phyloP scores from a whole-genome alignment of 2,797 vertebrate species.

The Acanthiza pusilla region DNA sequence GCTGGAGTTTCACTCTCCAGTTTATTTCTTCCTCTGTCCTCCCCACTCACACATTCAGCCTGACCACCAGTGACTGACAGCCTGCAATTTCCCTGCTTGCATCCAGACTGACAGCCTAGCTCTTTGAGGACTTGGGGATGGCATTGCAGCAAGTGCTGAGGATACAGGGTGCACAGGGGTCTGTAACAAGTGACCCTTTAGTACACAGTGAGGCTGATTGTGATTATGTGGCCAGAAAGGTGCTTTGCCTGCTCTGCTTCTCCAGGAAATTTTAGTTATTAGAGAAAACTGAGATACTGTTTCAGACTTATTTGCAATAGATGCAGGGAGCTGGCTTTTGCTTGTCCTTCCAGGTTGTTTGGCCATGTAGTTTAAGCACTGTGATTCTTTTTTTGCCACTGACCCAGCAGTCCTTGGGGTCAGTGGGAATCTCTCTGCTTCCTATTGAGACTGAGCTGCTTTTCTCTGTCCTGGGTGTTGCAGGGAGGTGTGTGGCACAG shows the following conservation, averaged over 20 bases:
- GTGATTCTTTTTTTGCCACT: background rate
- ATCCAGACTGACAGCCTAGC: background rate
- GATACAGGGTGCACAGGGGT: background rate
- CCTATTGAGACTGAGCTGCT: background rate
- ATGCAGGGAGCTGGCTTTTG: background rate
- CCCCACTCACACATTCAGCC: fast-evolving
- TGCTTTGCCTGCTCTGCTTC: background rate
- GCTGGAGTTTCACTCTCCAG: background rate
- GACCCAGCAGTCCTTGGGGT: background rate
- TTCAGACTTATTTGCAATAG: background rate
- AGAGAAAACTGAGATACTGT: background rate
- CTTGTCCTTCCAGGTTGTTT: background rate
- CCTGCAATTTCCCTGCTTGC: background rate
- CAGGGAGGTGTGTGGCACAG: background rate
- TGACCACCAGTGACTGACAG: background rate
- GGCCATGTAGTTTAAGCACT: background rate
- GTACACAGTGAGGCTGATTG: background rate
- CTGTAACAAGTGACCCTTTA: background rate
- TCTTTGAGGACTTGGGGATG: background rate
- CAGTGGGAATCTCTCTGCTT: background rate
- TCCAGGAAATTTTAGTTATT: background rate
- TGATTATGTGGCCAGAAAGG: background rate
- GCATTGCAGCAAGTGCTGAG: background rate
- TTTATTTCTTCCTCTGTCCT: background rate
- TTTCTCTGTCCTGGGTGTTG: background rate